phyloP scores from a whole-genome alignment of 2,113 vertebrate genomes.

The Dicrurus megarhynchus region DNA sequence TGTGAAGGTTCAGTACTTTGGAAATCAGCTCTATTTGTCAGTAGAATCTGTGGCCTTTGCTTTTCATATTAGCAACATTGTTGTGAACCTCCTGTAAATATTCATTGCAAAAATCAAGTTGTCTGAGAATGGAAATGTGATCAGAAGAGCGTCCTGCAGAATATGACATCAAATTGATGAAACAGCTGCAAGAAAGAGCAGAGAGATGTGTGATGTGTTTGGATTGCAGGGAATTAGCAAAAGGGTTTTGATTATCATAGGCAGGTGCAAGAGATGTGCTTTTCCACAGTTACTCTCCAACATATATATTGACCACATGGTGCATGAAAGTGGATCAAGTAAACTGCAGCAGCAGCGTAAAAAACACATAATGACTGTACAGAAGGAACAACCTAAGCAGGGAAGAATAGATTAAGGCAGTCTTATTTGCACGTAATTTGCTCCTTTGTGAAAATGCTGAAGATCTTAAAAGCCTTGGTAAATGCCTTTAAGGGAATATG shows the following conservation, averaged over 20 bases:
- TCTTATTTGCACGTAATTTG: slow-evolving; percentile 50
- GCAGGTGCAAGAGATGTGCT: slow-evolving; percentile 62
- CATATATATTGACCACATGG: slow-evolving; percentile 55
- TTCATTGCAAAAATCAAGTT: slow-evolving; percentile 35
- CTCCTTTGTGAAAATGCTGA: slow-evolving; percentile 41
- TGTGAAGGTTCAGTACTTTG: not conserved
- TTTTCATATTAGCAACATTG: not conserved
- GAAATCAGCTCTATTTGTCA: slow-evolving; percentile 20
- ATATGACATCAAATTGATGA: slow-evolving; percentile 6
- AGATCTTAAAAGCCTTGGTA: slow-evolving; percentile 55
- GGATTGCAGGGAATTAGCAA: slow-evolving; percentile 61
- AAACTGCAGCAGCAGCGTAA: slow-evolving; percentile 13
- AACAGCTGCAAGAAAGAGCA: slow-evolving; percentile 47
- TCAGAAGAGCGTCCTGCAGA: not conserved
- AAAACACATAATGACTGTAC: slow-evolving; percentile 40
- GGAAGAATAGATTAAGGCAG: not conserved
- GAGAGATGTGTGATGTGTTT: slow-evolving; percentile 47
- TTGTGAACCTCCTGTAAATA: slow-evolving; percentile 27
- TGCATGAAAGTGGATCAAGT: slow-evolving; percentile 49
- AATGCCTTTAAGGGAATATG: slow-evolving; percentile 56
- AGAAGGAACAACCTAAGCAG: slow-evolving; percentile 44
- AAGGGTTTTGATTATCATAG: slow-evolving; percentile 55
- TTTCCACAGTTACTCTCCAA: slow-evolving; percentile 40
- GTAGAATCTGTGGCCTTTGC: not conserved
- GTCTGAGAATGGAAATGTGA: slow-evolving; percentile 28